Percentiles rank a stretch among this genome's conserved stretches.
phyloP scores from a whole-genome alignment of 2,888 invertebrate species.

The Meta bourneti region DNA sequence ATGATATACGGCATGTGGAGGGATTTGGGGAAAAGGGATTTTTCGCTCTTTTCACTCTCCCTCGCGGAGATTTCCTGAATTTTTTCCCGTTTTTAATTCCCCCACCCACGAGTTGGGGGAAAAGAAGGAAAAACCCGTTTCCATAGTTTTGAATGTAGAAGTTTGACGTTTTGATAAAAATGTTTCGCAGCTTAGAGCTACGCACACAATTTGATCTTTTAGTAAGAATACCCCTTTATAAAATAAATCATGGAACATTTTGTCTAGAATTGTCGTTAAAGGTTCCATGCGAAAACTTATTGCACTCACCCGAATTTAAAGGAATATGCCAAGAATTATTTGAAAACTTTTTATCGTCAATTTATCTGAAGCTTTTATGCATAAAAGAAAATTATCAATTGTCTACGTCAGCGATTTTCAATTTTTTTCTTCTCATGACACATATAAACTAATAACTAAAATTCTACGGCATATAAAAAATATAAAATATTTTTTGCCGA shows the following conservation, averaged over 20 bases:
- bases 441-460: too few relatives aligned
- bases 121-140: neutral
- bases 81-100: constrained; percentile 22
- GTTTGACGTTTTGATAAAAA: neutral
- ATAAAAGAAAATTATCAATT: too few relatives aligned
- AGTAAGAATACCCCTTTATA: neutral
- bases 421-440: too few relatives aligned
- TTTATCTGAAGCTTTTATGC: too few relatives aligned
- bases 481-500: too few relatives aligned
- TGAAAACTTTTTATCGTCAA: too few relatives aligned
- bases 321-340: too few relatives aligned
- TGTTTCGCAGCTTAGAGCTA: neutral
- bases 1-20: constrained; percentile 9
- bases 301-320: too few relatives aligned
- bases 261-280: too few relatives aligned
- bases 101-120: neutral
- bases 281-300: too few relatives aligned
- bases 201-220: neutral
- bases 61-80: neutral
- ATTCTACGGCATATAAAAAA: too few relatives aligned
- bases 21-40: constrained; percentile 16
- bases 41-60: neutral
- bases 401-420: too few relatives aligned
- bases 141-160: neutral
- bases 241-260: neutral